A percentile compares a stretch with the other conserved stretches of the same genome.
phyloP scores from a whole-genome alignment of 2,888 invertebrate species.

The Liopterus haemorrhoidalis region DNA sequence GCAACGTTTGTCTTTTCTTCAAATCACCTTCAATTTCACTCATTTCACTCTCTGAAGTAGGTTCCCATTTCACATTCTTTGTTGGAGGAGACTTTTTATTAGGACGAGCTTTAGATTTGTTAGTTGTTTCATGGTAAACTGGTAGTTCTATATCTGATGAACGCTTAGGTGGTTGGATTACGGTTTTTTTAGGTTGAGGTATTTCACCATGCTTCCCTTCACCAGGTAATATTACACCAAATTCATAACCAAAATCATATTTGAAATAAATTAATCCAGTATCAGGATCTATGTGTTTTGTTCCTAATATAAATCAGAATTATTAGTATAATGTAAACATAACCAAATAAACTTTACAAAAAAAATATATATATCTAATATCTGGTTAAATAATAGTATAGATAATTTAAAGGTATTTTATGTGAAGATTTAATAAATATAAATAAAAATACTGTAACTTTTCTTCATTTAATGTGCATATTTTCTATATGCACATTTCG shows the following conservation, averaged over 20 bases:
- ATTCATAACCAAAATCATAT: conserved; percentile 76
- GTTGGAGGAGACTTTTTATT: conserved; percentile 39
- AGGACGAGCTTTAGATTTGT: conserved; percentile 29
- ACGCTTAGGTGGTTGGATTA: conserved; percentile 51
- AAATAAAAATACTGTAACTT: background rate
- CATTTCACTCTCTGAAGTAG: conserved; percentile 58
- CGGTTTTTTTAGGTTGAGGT: conserved; percentile 45
- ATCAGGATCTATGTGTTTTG: conserved; percentile 69
- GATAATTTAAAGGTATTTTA: background rate
- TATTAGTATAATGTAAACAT: background rate
- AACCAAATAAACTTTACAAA: background rate
- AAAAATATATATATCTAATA: background rate
- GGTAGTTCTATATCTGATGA: conserved; percentile 60
- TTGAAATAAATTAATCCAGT: conserved; percentile 75
- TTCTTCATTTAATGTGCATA: too few species aligned
- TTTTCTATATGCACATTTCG: too few species aligned
- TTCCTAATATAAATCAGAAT: conserved; percentile 48
- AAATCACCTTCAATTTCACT: conserved; percentile 51
- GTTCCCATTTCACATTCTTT: conserved; percentile 55
- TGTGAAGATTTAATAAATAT: background rate
- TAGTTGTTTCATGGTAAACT: conserved; percentile 58
- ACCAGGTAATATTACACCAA: conserved; percentile 65
- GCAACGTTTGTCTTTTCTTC: conserved; percentile 29
- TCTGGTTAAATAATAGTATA: background rate
- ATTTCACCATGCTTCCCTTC: conserved; percentile 52